These are phyloP conservation scores for Diadegma fenestrale DNA, from an alignment of 2,888 invertebrate genomes.

Conservation along the genomic window DNA sequence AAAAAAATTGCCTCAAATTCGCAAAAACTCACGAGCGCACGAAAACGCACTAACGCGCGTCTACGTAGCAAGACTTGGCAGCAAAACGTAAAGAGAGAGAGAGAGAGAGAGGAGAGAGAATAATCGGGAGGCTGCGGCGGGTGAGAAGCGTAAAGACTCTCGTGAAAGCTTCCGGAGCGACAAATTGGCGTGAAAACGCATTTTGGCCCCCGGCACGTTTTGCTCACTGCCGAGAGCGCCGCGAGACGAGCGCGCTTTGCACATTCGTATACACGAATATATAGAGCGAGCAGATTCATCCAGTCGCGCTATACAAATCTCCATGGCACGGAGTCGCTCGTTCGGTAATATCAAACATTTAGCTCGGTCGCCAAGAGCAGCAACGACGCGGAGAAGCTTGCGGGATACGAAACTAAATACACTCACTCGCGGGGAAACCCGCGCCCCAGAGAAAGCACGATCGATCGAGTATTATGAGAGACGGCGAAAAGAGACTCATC, in stretches of 20 bases:
- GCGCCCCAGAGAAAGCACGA: conserved; percentile 27
- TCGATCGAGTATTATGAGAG: conserved; percentile 32
- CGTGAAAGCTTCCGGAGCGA: conserved; percentile 84
- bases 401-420: conserved; percentile 81
- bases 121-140: conserved; percentile 54
- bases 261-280: conserved; percentile 18
- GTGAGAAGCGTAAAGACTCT: conserved; percentile 83
- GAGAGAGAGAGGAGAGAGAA: too few relatives aligned
- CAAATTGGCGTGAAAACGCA: conserved; percentile 84
- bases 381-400: conserved; percentile 28
- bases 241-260: conserved; percentile 51
- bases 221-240: conserved; percentile 50
- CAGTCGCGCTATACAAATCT: not conserved
- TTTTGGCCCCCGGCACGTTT: conserved; percentile 75
- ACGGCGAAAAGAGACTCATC: conserved; percentile 69
- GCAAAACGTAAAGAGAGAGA: conserved; percentile 33
- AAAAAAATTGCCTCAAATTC: too few relatives aligned
- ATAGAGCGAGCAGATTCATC: conserved; percentile 6
- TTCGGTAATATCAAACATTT: conserved; percentile 83
- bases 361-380: conserved; percentile 77
- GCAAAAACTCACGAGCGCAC: conserved; percentile 31
- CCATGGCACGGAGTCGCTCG: conserved; percentile 58
- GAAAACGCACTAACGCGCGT: conserved; percentile 47
- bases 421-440: conserved; percentile 77
- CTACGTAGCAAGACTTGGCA: conserved; percentile 24